phyloP scores from a whole-genome alignment of 2,113 vertebrate species.

The Xiphorhynchus elegans region DNA sequence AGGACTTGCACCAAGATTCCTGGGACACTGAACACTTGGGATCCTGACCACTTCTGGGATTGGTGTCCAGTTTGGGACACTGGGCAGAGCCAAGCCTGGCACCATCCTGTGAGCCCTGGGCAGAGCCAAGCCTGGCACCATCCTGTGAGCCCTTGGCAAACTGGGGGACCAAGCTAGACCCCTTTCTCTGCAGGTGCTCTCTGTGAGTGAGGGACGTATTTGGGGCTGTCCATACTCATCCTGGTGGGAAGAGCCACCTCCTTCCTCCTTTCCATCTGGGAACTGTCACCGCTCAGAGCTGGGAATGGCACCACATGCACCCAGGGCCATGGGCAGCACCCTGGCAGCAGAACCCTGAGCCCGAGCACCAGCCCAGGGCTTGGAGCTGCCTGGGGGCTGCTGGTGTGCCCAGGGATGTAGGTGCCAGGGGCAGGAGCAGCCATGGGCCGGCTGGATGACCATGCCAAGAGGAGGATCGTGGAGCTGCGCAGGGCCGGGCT shows the following conservation, averaged over 20 bases:
- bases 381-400: neutral
- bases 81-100: neutral
- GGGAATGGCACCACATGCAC: accelerated
- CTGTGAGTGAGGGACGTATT: accelerated
- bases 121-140: neutral
- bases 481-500: constrained; percentile 84
- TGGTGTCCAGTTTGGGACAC: neutral
- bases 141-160: neutral
- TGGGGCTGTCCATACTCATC: neutral
- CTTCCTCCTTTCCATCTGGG: neutral
- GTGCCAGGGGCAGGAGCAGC: accelerated
- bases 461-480: constrained; percentile 85
- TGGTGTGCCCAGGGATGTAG: neutral
- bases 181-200: neutral
- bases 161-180: accelerated
- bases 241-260: neutral
- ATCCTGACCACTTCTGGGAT: neutral
- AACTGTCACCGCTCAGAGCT: neutral
- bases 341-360: neutral
- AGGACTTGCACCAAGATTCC: accelerated
- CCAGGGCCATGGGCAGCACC: accelerated
- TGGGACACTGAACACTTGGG: accelerated
- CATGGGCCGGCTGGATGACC: constrained; percentile 86
- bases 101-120: neutral
- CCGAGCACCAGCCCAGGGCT: accelerated